Evolutionary conservation across 2,888 invertebrate genomes (phyloP).

Genomic region (Silvanus unidentatus): DNA sequence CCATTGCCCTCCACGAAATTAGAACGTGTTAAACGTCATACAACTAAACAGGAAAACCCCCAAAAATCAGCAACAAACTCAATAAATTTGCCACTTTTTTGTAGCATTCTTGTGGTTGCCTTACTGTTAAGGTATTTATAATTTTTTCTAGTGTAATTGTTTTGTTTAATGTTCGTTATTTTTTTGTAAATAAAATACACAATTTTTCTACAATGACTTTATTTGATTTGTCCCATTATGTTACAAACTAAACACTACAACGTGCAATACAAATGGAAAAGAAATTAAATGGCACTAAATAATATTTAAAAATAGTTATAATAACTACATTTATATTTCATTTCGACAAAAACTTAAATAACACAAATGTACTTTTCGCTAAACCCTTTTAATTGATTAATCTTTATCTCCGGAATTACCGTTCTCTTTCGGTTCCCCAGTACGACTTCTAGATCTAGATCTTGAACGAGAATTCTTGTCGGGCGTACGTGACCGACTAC

Average conservation of each 20-base stretch:
- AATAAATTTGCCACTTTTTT: background rate
- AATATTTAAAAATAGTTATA: background rate
- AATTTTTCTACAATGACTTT: background rate
- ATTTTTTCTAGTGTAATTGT: conserved; percentile 16
- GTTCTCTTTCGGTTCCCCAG: conserved; percentile 41
- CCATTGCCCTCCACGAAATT: conserved; percentile 26
- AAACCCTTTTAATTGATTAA: conserved; percentile 13
- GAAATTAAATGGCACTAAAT: too few relatives aligned
- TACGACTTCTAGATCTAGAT: conserved; percentile 41
- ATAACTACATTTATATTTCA: too few relatives aligned
- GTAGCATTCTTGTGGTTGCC: conserved; percentile 11
- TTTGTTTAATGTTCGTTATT: conserved; percentile 17
- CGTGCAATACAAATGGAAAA: background rate
- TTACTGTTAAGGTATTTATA: conserved; percentile 14
- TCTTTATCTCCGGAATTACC: conserved; percentile 36
- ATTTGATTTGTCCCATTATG: too few relatives aligned
- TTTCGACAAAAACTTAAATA: too few relatives aligned
- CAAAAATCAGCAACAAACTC: conserved; percentile 6
- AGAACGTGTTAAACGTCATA: conserved; percentile 30
- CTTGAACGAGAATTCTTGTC: conserved; percentile 38
- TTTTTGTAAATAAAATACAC: conserved; percentile 22
- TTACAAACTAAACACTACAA: background rate
- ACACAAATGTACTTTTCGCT: conserved; percentile 9
- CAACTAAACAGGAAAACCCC: conserved; percentile 17
- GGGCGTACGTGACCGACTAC: conserved; percentile 39